Percentiles rank a stretch among this genome's conserved stretches.
Conservation (phyloP, 1,140 invertebrate genomes). For the Lineus longissimus region DNA sequence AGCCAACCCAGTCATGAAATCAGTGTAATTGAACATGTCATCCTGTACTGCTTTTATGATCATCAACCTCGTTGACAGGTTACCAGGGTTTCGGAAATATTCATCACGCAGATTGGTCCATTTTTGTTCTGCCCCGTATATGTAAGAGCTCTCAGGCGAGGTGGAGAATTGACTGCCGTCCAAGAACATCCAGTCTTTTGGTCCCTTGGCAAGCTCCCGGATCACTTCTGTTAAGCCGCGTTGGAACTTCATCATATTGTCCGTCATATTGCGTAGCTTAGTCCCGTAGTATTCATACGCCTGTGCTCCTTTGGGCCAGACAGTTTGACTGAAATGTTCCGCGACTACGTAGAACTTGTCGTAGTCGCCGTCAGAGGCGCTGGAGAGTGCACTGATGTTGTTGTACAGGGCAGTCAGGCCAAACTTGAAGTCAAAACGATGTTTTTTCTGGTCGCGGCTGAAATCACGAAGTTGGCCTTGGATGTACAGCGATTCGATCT, state of each 20-base stretch:
- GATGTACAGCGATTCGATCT: slow-evolving; percentile 1
- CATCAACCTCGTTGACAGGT: not conserved
- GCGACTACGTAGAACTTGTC: not conserved
- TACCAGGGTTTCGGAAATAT: not conserved
- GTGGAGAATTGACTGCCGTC: not conserved
- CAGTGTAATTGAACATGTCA: not conserved
- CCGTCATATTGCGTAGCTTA: not conserved
- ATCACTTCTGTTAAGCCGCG: not conserved
- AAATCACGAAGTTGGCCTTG: not conserved
- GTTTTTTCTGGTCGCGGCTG: not conserved
- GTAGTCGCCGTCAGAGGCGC: not conserved
- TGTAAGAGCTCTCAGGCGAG: not conserved
- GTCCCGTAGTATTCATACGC: not conserved
- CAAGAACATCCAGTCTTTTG: not conserved
- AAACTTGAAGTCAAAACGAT: not conserved
- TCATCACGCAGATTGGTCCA: not conserved
- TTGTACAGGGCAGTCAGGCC: not conserved
- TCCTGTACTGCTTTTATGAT: not conserved
- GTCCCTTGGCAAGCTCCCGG: not conserved
- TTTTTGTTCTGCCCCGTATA: not conserved
- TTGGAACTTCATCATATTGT: not conserved
- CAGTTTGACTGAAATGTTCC: not conserved
- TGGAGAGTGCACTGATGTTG: not conserved
- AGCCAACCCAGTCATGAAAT: not conserved
- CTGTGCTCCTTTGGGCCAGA: not conserved